phyloP scores from a whole-genome alignment of 1,140 invertebrate genomes.

The Latrodectus geometricus region DNA sequence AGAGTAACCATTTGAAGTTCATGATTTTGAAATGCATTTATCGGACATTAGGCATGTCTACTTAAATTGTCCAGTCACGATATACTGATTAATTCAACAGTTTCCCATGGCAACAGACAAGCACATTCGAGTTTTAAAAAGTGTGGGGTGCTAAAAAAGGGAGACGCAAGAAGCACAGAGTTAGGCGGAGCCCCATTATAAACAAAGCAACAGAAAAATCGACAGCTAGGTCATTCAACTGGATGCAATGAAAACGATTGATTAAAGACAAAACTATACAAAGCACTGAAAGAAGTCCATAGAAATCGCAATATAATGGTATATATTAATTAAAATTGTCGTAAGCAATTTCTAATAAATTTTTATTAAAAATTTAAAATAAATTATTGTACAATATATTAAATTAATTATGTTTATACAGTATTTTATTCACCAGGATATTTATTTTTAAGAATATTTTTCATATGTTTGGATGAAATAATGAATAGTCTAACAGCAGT shows the following conservation, averaged over 20 bases:
- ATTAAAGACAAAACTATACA: no score
- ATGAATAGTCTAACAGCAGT: no score
- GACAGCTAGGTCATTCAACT: constrained; percentile 27
- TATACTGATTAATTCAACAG: constrained; percentile 24
- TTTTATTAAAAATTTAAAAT: no score
- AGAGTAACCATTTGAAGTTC: background rate
- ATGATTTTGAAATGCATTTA: background rate
- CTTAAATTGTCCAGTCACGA: constrained; percentile 10
- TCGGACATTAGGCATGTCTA: constrained; percentile 20
- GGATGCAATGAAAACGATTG: background rate
- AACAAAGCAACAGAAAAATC: background rate
- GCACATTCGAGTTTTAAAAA: constrained; percentile 27
- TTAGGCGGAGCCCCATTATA: background rate
- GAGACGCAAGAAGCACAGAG: background rate
- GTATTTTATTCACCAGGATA: no score
- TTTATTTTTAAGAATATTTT: no score
- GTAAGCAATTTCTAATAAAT: no score
- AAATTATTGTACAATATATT: no score
- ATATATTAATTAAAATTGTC: no score
- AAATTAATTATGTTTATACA: no score
- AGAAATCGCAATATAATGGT: no score
- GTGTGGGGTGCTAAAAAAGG: background rate
- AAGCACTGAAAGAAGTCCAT: no score
- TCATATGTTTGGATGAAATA: no score
- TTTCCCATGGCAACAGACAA: constrained; percentile 35